Percentiles rank a stretch among this genome's conserved stretches.
phyloP scores from a whole-genome alignment of 2,888 invertebrate species.

The Drosophila ezoana region DNA sequence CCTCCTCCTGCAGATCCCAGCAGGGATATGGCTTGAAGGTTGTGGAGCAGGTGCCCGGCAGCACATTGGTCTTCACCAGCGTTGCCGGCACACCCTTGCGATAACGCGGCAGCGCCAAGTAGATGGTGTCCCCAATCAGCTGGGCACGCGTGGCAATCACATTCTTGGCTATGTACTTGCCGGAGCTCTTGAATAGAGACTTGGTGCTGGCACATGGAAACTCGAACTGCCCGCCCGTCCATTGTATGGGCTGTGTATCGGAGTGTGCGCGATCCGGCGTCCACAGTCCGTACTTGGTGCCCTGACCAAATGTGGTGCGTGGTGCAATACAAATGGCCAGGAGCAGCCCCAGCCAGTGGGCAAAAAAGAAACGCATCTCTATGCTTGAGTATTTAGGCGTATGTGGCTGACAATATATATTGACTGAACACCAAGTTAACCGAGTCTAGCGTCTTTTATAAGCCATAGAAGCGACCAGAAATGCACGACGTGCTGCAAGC shows the following conservation, averaged over 20 bases:
- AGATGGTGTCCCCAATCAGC: slow-evolving; percentile 86
- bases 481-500: slow-evolving; percentile 59
- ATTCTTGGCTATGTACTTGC: slow-evolving; percentile 87
- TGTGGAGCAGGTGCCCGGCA: slow-evolving; percentile 85
- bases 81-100: slow-evolving; percentile 89
- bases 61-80: slow-evolving; percentile 86
- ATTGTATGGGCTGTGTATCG: slow-evolving; percentile 81
- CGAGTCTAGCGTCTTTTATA: slow-evolving; percentile 59
- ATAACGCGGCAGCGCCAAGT: slow-evolving; percentile 87
- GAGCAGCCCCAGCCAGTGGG: slow-evolving; percentile 36
- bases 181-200: slow-evolving; percentile 87
- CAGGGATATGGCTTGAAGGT: slow-evolving; percentile 87
- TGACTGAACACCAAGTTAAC: slow-evolving; percentile 25
- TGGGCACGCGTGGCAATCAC: slow-evolving; percentile 87
- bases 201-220: slow-evolving; percentile 86
- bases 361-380: slow-evolving; percentile 48
- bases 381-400: slow-evolving; percentile 5
- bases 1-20: slow-evolving; percentile 88
- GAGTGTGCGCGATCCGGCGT: slow-evolving; percentile 75
- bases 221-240: slow-evolving; percentile 85
- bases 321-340: slow-evolving; percentile 21
- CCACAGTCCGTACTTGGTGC: slow-evolving; percentile 80
- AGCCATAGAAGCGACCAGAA: slow-evolving; percentile 37
- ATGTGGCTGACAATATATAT: slow-evolving; percentile 20
- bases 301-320: slow-evolving; percentile 41